Evolutionary conservation across 2,113 vertebrate genomes (phyloP), one percentile per base, ranked within the genome.

Genomic region (Leucoraja erinaceus): DNA sequence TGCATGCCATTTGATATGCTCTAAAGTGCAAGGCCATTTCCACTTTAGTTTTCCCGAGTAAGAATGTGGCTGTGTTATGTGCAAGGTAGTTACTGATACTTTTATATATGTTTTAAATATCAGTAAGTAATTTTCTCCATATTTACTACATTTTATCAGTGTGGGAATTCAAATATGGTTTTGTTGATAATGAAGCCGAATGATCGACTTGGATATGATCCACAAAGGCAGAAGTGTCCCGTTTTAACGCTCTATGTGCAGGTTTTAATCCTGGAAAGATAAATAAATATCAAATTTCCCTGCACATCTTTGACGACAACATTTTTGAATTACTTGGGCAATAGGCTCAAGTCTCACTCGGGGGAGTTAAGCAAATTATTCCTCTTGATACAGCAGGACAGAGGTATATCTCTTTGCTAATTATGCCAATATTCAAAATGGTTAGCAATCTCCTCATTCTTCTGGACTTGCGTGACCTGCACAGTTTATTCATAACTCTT

Each of bases 1-100:
- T 95, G 95, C 16, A 0, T 4, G 96, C 96, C 93, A 96, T 90
- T 93, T 94, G 96, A 98, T 96, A 96, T 95, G 94, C 94, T 94
- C 93, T 75, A 94, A 93, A 94, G 77, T 93, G n/a, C 74, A 94
- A 94, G 95, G 94, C 95, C 93, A 93, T 79, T 94, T 94, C 94
- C 94, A 93, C 95, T 95, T 93, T 61, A 93, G 75, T 78, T 93
- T 25, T 95, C 93, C 75, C 95, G 94, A 94, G 95, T 94, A 96
- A 94, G 95, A 93, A 95, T 96, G 96, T 93, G 94, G 92, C 94
- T 94, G 95, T 95, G 93, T 81, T 92, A 68, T 91, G 93, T 93
- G 95, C 94, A 96, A 96, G 38, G 47, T 93, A 94, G 96, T 93
- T 91, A 88, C 91, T 93, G 8, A 20, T 20, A 68, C 70, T 88